Evolutionary conservation across 2,113 vertebrate genomes (phyloP).

Genomic region (Aptenodytes patagonicus): DNA sequence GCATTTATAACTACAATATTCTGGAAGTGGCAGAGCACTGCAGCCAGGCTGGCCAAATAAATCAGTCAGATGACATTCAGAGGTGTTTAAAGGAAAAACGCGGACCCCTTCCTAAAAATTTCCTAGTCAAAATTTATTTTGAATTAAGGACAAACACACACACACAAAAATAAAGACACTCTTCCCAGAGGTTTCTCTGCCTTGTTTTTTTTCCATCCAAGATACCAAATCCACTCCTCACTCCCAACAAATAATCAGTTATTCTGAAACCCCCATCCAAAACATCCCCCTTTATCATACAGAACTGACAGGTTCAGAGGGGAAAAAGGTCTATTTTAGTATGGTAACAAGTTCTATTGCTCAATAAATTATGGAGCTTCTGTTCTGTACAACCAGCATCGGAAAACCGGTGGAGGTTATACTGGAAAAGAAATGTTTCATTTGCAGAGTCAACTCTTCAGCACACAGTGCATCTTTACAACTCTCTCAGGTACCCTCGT

Average conservation of each 20-base stretch:
- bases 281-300: not conserved
- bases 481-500: not conserved
- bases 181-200: not conserved
- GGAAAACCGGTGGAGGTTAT: not conserved
- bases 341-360: not conserved
- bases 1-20: not conserved
- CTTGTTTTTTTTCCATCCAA: not conserved
- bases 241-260: not conserved
- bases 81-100: not conserved
- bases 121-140: not conserved
- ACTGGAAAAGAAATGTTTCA: not conserved
- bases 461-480: not conserved
- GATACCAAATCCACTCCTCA: not conserved
- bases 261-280: not conserved
- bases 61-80: not conserved
- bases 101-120: not conserved
- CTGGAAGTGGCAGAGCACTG: not conserved
- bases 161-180: too few species aligned
- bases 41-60: not conserved
- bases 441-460: not conserved
- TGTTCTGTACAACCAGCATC: not conserved
- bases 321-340: not conserved
- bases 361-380: not conserved
- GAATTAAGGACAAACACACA: not conserved
- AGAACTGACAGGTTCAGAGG: not conserved